Evolutionary conservation across 64 coral and sea anemone species (phyloP).

Genomic region (Hydrozoanthus tunicans): DNA sequence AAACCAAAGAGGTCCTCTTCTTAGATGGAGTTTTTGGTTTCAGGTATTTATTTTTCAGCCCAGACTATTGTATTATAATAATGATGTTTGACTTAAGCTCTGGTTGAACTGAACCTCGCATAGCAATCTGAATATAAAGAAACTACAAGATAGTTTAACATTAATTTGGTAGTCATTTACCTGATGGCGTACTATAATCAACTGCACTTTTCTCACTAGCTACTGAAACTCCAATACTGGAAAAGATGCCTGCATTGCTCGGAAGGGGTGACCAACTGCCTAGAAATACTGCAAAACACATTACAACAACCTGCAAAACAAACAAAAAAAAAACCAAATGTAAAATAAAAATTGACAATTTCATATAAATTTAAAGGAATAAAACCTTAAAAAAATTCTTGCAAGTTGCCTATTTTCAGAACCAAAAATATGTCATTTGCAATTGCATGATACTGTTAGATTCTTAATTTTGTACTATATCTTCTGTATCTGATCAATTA

Average conservation of each 20-base stretch:
- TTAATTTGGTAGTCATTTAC: conserved; percentile 18
- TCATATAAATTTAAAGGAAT: background rate
- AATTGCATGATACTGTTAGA: too few species aligned
- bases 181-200: conserved; percentile 93
- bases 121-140: too few species aligned
- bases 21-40: too few species aligned
- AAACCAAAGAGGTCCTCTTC: too few species aligned
- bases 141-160: background rate
- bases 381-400: background rate
- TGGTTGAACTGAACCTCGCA: too few species aligned
- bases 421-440: background rate
- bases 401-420: background rate
- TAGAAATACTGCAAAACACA: conserved; percentile 95
- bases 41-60: too few species aligned
- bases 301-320: conserved; percentile 84
- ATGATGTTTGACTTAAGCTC: too few species aligned
- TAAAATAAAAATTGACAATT: background rate
- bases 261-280: conserved; percentile 89
- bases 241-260: conserved; percentile 58
- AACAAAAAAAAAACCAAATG: background rate
- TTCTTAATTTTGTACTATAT: too few species aligned
- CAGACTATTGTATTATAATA: too few species aligned
- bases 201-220: conserved; percentile 53
- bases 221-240: conserved; percentile 9
- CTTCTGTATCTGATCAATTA: too few species aligned